phyloP scores from a whole-genome alignment of 1,140 invertebrate genomes.

The Argopecten irradians region DNA sequence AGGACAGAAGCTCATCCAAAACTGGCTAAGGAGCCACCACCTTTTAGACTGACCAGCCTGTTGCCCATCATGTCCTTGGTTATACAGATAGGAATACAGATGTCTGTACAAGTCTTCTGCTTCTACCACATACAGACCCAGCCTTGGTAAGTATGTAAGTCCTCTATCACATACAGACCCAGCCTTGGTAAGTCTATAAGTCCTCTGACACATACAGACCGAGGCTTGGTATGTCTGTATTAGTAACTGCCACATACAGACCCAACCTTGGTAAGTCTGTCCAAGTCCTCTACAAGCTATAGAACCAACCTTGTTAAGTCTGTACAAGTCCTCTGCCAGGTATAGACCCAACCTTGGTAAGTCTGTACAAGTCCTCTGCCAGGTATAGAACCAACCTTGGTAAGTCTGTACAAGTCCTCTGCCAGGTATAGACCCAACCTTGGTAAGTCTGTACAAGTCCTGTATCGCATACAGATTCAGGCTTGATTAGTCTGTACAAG shows the following conservation, averaged over 20 bases:
- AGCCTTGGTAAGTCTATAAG: slow-evolving; percentile 82
- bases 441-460: too few relatives aligned
- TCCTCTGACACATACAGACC: slow-evolving; percentile 40
- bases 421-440: slow-evolving; percentile 76
- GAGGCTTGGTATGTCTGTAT: slow-evolving; percentile 86
- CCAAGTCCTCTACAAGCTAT: background rate
- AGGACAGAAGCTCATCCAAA: slow-evolving; percentile 81
- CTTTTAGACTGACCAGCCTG: slow-evolving; percentile 80
- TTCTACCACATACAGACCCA: slow-evolving; percentile 83
- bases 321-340: too few relatives aligned
- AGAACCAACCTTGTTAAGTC: slow-evolving; percentile 83
- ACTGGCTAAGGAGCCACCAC: slow-evolving; percentile 83
- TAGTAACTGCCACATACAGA: slow-evolving; percentile 67
- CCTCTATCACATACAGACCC: slow-evolving; percentile 64
- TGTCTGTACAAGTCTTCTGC: slow-evolving; percentile 82
- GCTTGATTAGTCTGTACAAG: slow-evolving; percentile 82
- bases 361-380: too few relatives aligned
- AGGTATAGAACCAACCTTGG: slow-evolving; percentile 81
- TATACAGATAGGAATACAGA: slow-evolving; percentile 85
- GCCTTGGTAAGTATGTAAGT: slow-evolving; percentile 81
- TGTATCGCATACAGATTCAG: slow-evolving; percentile 77
- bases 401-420: too few relatives aligned
- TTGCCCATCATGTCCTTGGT: slow-evolving; percentile 78
- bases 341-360: slow-evolving; percentile 83
- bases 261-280: slow-evolving; percentile 83